Conservation (phyloP, 2,113 vertebrate species). For the Corydoras maculifer region DNA sequence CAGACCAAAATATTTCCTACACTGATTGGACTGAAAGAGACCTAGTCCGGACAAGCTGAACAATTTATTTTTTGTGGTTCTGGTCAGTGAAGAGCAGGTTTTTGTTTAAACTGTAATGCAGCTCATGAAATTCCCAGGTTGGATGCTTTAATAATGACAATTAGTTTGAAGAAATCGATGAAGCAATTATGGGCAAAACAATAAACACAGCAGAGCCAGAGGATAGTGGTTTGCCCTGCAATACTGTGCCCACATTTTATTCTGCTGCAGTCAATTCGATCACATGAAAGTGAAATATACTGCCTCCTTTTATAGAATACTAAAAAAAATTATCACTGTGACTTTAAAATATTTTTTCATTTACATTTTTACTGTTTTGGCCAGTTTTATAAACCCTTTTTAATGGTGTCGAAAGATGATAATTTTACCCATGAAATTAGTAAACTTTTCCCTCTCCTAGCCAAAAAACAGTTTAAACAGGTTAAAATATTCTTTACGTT, state of each 20-base stretch:
- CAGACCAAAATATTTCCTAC: background rate
- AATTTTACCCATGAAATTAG: too few species aligned
- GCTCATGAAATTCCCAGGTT: constrained; percentile 15
- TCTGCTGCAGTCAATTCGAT: background rate
- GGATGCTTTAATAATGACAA: constrained; percentile 21
- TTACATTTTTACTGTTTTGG: too few species aligned
- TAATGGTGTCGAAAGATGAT: too few species aligned
- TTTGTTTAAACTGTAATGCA: constrained; percentile 17
- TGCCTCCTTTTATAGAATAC: background rate
- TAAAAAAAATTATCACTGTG: background rate
- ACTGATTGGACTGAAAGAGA: background rate
- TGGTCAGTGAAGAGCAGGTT: background rate
- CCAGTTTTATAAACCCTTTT: too few species aligned
- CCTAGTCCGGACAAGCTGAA: background rate
- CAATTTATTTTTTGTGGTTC: background rate
- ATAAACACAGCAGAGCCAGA: constrained; percentile 11
- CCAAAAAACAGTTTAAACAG: too few species aligned
- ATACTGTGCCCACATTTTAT: background rate
- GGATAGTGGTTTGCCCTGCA: background rate
- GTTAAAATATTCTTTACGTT: too few species aligned
- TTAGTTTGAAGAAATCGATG: constrained; percentile 24
- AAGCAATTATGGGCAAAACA: constrained; percentile 14
- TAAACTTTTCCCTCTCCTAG: too few species aligned
- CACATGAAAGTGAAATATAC: background rate
- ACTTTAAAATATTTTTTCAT: background rate